Percentiles rank a stretch among this genome's conserved stretches.
Conservation (phyloP, 2,888 invertebrate genomes). For the Aporophyla lueneburgensis region DNA sequence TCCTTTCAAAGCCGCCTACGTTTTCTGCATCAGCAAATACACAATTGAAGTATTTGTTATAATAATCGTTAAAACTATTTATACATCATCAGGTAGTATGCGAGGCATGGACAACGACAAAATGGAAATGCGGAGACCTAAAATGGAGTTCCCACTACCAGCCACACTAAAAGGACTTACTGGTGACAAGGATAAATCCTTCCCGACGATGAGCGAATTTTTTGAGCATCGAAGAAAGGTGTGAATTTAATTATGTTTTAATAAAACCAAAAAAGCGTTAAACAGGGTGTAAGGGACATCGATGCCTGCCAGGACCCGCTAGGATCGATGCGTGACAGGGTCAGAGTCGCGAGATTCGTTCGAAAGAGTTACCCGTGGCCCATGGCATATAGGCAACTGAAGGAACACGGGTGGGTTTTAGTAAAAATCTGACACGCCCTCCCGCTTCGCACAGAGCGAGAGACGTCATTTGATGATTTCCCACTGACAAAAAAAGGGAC, state of each 20-base stretch:
- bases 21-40: slow-evolving; percentile 16
- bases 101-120: slow-evolving; percentile 82
- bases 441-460: too few species aligned
- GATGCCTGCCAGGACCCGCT: too few species aligned
- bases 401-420: too few species aligned
- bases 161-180: slow-evolving; percentile 80
- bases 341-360: too few species aligned
- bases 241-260: not conserved
- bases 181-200: slow-evolving; percentile 79
- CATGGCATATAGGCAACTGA: too few species aligned
- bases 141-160: slow-evolving; percentile 85
- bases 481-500: too few species aligned
- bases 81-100: slow-evolving; percentile 76
- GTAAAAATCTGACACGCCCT: too few species aligned
- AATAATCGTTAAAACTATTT: slow-evolving; percentile 19
- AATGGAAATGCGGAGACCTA: slow-evolving; percentile 83
- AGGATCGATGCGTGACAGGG: too few species aligned
- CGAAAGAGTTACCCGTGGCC: too few species aligned
- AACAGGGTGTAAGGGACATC: not conserved
- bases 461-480: too few species aligned
- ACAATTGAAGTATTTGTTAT: not conserved
- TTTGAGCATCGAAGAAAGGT: slow-evolving; percentile 84
- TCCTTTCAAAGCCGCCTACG: slow-evolving; percentile 8
- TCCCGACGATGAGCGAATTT: slow-evolving; percentile 90
- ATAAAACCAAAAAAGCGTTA: not conserved